Conservation (phyloP, 2,888 invertebrate species). For the Malthinus flaveolus region DNA sequence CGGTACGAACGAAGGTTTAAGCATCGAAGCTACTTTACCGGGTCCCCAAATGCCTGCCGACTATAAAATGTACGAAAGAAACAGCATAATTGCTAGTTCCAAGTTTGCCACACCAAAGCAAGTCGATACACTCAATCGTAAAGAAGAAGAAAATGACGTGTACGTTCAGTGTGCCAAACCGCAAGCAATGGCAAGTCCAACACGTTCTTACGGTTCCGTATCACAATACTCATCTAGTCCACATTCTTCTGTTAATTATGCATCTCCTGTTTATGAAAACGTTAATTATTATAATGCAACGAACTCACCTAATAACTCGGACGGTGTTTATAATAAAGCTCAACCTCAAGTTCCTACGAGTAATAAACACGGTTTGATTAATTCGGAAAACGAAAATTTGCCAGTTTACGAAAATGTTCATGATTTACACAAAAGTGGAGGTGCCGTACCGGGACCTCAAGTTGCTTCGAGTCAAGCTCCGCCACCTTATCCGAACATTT, state of each 20-base stretch:
- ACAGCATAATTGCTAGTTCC: slow-evolving; percentile 74
- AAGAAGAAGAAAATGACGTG: slow-evolving; percentile 51
- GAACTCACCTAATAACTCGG: slow-evolving; percentile 52
- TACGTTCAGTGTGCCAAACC: slow-evolving; percentile 55
- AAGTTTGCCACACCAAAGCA: slow-evolving; percentile 78
- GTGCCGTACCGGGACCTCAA: slow-evolving; percentile 52
- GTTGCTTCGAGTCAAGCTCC: slow-evolving; percentile 44
- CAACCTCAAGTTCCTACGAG: slow-evolving; percentile 79
- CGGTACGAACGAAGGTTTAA: slow-evolving; percentile 69
- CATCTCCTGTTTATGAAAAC: slow-evolving; percentile 75
- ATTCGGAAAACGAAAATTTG: slow-evolving; percentile 51
- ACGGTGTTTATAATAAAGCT: slow-evolving; percentile 70
- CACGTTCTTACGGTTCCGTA: slow-evolving; percentile 65
- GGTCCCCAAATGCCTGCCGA: slow-evolving; percentile 45
- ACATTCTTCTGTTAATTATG: slow-evolving; percentile 41
- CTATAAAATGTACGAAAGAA: slow-evolving; percentile 68
- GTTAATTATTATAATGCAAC: slow-evolving; percentile 74
- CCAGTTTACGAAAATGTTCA: slow-evolving; percentile 59
- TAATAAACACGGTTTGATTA: slow-evolving; percentile 44
- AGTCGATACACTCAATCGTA: slow-evolving; percentile 63
- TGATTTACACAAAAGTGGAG: slow-evolving; percentile 43
- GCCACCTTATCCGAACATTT: slow-evolving; percentile 22
- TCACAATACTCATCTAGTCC: slow-evolving; percentile 62
- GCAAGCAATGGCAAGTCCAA: slow-evolving; percentile 49
- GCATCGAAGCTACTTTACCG: slow-evolving; percentile 54